Evolutionary conservation across 2,888 invertebrate genomes (phyloP).

Genomic region (Apantesis nais): DNA sequence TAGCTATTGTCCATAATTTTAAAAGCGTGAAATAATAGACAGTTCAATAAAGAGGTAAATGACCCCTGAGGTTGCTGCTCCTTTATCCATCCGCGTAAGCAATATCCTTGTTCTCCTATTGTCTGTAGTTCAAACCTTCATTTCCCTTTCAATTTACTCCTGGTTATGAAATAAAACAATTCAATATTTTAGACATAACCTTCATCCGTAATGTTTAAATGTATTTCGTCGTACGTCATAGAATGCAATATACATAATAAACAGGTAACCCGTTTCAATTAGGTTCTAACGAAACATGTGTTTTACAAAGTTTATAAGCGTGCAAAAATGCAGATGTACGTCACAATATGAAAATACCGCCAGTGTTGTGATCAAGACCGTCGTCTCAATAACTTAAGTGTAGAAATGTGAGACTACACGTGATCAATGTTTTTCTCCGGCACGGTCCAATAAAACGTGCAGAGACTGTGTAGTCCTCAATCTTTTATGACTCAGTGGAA

Average conservation of each 20-base stretch:
- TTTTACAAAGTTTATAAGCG: not conserved
- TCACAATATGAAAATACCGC: not conserved
- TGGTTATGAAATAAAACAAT: not conserved
- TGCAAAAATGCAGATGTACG: not conserved
- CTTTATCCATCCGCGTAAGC: no score
- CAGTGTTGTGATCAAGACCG: constrained; percentile 2
- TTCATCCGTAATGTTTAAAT: not conserved
- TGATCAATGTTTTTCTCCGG: constrained; percentile 4
- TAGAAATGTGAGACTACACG: constrained; percentile 29
- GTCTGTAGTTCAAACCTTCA: not conserved
- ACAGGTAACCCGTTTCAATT: not conserved
- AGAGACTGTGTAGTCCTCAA: constrained; percentile 41
- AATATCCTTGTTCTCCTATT: no score
- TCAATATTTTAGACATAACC: not conserved
- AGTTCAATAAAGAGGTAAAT: not conserved
- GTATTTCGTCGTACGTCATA: not conserved
- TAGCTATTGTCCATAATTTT: not conserved
- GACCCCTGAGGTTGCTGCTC: not conserved
- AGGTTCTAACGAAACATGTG: not conserved
- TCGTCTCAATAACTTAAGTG: not conserved
- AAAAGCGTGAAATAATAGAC: not conserved
- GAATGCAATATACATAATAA: not conserved
- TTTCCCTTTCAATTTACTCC: not conserved
- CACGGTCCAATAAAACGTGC: constrained; percentile 48
- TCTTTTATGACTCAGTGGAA: constrained; percentile 13